A percentile compares a stretch with the other conserved stretches of the same genome.
These are phyloP conservation scores for Trachelus stipa DNA, from an alignment of 2,888 invertebrate species.

Conservation along the genomic window DNA sequence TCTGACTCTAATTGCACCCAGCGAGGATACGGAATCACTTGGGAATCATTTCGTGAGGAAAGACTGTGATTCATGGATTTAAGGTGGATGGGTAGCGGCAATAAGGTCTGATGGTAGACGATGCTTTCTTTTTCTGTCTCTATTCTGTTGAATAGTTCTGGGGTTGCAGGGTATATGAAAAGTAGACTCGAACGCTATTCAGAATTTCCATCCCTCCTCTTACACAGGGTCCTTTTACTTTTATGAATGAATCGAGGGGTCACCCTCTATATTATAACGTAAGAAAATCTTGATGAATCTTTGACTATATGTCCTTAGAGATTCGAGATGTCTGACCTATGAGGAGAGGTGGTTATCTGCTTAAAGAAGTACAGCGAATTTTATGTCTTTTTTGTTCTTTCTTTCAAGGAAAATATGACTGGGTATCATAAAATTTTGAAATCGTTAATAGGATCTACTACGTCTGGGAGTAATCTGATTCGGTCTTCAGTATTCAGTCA, in stretches of 20 bases:
- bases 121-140: neutral
- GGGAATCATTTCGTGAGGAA: neutral
- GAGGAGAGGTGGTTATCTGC: neutral
- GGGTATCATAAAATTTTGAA: neutral
- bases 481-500: neutral
- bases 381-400: neutral
- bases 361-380: neutral
- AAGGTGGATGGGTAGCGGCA: neutral
- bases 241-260: neutral
- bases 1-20: conserved; percentile 1
- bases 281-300: neutral
- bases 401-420: neutral
- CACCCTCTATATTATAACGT: neutral
- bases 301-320: neutral
- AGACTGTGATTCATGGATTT: neutral
- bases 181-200: neutral
- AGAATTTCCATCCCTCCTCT: neutral
- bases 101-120: neutral
- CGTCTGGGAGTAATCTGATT: no score
- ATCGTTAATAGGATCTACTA: neutral
- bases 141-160: neutral
- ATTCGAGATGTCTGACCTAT: neutral
- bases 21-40: neutral
- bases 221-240: neutral
- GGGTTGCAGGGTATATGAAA: neutral